Base-by-base conservation (phyloP, 1,140 invertebrate species). In the Drosophila burlai region DNA sequence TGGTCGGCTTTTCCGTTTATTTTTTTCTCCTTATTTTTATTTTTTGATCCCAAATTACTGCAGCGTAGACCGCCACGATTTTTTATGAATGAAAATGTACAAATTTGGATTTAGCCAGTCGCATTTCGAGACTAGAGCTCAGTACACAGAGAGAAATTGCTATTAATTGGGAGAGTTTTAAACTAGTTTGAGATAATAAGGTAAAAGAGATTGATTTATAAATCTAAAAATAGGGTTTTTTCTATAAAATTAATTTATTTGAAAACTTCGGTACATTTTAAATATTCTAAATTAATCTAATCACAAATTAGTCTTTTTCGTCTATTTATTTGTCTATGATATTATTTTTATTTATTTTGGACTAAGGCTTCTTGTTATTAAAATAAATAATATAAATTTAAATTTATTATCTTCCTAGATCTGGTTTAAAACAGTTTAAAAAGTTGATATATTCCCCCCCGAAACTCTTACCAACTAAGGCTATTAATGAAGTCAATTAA, bases 81-180 rank as follows among this genome's bases (percentile, higher is more conserved):
- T 79, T 78, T 78, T 62, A 82, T 82, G 80, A 82, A 82, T 82
- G 80, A 85, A 83, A 85, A 81, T 78, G 61, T 85, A 85, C 82
- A 63, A 84, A 84, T 81, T 81, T 81, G 78, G 69, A 49, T 73
- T 60, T 73, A 38, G 67, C 36, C 67, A 72, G 67, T 40, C 40
- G 49, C 38, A 29, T 52, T 36, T 52, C 4, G 38, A 43, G 47
- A 52, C 61, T 24, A 24, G 24, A 24, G 61, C 64, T 69, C 47
- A 21, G 36, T 38, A 16, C 63, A 71, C 63, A 0, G 18, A 7
- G 13, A 46, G 16, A 36, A 45, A 65, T 10, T 0, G 0, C 4
- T 26, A 1, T 16, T 43, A 15, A n/a, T 8, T 4, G 4, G 4
- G 11, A 3, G n/a, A 11, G 49, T 50, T 50, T 31, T 50, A 0